Conservation (phyloP, 2,797 vertebrate genomes). For the Anniella stebbinsi region DNA sequence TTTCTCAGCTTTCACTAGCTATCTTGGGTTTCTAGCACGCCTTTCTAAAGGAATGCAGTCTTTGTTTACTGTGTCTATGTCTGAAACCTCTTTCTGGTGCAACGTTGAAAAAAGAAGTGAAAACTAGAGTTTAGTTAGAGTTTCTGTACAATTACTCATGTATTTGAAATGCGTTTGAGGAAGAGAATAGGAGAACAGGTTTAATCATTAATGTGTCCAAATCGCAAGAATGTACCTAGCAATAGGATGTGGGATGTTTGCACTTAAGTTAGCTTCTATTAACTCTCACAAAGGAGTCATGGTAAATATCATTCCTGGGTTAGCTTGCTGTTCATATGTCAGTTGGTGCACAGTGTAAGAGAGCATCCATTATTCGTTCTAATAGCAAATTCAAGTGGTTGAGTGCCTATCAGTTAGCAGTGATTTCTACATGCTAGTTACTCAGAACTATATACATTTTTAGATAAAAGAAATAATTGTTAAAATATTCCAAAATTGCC, state of each 20-base stretch:
- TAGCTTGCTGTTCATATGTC: slow-evolving; percentile 13
- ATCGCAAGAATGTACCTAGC: slow-evolving; percentile 45
- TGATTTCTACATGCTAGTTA: background rate
- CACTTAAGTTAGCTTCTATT: background rate
- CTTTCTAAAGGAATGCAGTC: slow-evolving; percentile 77
- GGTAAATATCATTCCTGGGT: background rate
- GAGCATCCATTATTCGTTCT: background rate
- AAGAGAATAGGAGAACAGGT: slow-evolving; percentile 55
- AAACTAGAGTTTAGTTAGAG: slow-evolving; percentile 39
- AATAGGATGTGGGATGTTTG: slow-evolving; percentile 38
- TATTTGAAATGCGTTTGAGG: slow-evolving; percentile 49
- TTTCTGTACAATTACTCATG: slow-evolving; percentile 74
- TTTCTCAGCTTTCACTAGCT: slow-evolving; percentile 45
- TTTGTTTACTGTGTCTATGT: slow-evolving; percentile 72
- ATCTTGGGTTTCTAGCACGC: slow-evolving; percentile 77
- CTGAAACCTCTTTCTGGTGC: slow-evolving; percentile 49
- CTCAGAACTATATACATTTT: background rate
- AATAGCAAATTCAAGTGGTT: background rate
- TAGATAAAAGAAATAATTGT: background rate
- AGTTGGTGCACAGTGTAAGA: background rate
- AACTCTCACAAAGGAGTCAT: slow-evolving; percentile 38
- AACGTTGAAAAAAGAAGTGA: slow-evolving; percentile 58
- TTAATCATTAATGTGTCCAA: slow-evolving; percentile 68
- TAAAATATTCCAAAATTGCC: background rate
- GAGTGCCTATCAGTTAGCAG: background rate